phyloP scores from a whole-genome alignment of 2,888 invertebrate genomes.

The Serripes groenlandicus region DNA sequence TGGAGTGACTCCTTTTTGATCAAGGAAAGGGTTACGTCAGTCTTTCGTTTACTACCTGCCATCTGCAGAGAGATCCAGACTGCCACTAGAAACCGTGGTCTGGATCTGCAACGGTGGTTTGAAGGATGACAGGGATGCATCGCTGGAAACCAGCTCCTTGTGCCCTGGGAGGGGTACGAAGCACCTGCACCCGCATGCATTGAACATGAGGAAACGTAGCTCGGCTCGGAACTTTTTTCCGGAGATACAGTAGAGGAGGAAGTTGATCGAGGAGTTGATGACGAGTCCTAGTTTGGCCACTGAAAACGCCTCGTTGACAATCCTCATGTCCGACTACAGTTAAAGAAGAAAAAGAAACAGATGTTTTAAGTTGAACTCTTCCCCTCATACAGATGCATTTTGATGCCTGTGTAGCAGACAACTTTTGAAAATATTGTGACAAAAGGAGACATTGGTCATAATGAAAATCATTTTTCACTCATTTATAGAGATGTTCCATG shows the following conservation, averaged over 20 bases:
- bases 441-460: too few relatives aligned
- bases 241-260: constrained; percentile 77
- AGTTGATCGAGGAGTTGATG: constrained; percentile 81
- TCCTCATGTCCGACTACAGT: constrained; percentile 65
- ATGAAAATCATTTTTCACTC: too few relatives aligned
- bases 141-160: constrained; percentile 34
- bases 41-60: too few relatives aligned
- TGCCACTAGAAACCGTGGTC: not conserved
- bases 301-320: constrained; percentile 73
- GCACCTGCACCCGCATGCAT: constrained; percentile 32
- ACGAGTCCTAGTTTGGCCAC: constrained; percentile 77
- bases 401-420: not conserved
- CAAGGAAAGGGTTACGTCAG: too few relatives aligned
- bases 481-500: too few relatives aligned
- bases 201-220: constrained; percentile 39
- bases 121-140: not conserved
- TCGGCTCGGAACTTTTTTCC: constrained; percentile 77
- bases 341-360: not conserved
- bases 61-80: not conserved
- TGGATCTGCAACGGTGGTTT: not conserved
- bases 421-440: too few relatives aligned
- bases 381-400: not conserved
- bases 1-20: too few relatives aligned
- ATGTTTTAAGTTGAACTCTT: not conserved
- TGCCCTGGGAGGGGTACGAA: constrained; percentile 35